These are phyloP conservation scores for Silurus lanzhouensis DNA, from an alignment of 2,797 vertebrate genomes.

Conservation along the genomic window DNA sequence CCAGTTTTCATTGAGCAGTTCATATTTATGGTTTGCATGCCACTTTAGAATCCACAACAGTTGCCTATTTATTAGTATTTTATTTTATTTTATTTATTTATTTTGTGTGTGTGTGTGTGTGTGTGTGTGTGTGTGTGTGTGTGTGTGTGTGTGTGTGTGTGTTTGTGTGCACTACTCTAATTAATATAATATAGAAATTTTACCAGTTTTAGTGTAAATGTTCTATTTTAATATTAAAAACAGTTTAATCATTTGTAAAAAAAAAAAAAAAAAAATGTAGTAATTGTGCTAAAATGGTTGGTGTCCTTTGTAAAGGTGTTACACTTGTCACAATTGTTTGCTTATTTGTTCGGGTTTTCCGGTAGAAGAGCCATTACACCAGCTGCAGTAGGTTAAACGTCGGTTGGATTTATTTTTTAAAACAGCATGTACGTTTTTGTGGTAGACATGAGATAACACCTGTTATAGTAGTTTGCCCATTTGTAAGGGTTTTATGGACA, in stretches of 20 bases:
- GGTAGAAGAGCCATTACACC: not conserved
- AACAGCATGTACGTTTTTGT: no score
- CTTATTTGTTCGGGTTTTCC: not conserved
- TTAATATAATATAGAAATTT: not conserved
- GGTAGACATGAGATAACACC: no score
- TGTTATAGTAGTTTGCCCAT: not conserved
- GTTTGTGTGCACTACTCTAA: not conserved
- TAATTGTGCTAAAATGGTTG: not conserved
- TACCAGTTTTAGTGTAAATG: not conserved
- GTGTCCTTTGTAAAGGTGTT: not conserved
- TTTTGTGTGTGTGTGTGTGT: no score
- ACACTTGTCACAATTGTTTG: not conserved
- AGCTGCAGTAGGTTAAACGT: not conserved
- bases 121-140: no score
- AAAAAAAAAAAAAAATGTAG: not conserved
- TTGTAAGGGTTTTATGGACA: not conserved
- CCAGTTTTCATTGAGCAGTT: not conserved
- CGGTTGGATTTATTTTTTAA: not conserved
- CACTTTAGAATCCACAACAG: not conserved
- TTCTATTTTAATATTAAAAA: not conserved
- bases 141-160: no score
- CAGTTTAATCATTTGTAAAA: not conserved
- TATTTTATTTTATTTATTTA: not conserved
- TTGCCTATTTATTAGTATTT: not conserved
- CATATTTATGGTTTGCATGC: not conserved